phyloP scores from a whole-genome alignment of 2,888 invertebrate genomes.

The Epiblema foenella region DNA sequence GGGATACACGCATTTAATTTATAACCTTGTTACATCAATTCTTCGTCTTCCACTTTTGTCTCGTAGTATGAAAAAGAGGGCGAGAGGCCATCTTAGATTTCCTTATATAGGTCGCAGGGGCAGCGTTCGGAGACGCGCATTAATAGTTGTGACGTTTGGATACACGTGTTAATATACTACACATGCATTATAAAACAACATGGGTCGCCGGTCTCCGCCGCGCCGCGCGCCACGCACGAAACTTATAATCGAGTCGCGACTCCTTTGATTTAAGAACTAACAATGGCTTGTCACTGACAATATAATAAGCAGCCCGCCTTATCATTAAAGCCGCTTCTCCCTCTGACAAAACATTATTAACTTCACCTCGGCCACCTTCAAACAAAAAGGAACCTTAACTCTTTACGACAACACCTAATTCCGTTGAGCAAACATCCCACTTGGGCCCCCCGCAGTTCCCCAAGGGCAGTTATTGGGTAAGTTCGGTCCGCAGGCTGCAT shows the following conservation, averaged over 20 bases:
- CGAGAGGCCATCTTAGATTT: no score
- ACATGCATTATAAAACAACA: no score
- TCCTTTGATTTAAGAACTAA: constrained; percentile 31
- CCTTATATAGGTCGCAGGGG: no score
- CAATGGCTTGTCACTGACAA: constrained; percentile 36
- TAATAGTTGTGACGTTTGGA: no score
- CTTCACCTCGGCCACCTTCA: background rate
- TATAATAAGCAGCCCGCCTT: constrained; percentile 42
- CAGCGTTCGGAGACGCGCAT: no score
- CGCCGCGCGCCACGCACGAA: constrained; percentile 10
- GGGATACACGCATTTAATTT: no score
- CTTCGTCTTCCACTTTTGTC: no score
- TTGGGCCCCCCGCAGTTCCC: constrained; percentile 16
- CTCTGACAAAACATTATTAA: constrained; percentile 36
- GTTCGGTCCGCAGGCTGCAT: constrained; percentile 43
- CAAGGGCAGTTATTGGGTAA: constrained; percentile 35
- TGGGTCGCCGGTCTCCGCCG: no score
- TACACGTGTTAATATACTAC: no score
- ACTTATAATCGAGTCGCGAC: constrained; percentile 30
- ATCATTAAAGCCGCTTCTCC: constrained; percentile 29
- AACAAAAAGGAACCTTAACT: constrained; percentile 22
- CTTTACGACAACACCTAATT: constrained; percentile 18
- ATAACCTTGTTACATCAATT: no score
- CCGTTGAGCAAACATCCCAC: background rate
- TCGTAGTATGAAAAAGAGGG: no score